Evolutionary conservation across 2,797 vertebrate genomes (phyloP), one percentile per base, ranked within the genome.

Genomic region (Hoplostethus mediterraneus): DNA sequence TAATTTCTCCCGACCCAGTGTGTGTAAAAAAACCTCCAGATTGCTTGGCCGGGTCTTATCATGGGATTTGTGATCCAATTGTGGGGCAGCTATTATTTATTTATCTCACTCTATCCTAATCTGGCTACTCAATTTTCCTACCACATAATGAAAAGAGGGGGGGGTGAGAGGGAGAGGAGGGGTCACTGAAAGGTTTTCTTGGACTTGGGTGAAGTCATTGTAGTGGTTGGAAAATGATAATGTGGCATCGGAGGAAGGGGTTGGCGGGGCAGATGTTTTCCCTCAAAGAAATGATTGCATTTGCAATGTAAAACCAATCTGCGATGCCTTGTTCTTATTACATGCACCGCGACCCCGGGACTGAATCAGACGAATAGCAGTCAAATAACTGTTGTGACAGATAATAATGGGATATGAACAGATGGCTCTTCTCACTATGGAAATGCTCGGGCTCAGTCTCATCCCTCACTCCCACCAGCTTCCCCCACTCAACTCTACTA

Each of bases 231-330:
- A 65, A 73, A 82, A 77, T 54, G 58, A 75, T 57, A 79, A 64
- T 30, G 71, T 85, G 52, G 55, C 40, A 57, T 31, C 73, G 40
- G 60, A 42, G 48, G 49, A 59, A 36, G 28, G 63, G 7, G n/a
- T 38, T 30, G 38, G 3, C 36, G 25, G 47, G 30, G 6, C 89
- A 90, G 84, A 90, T 92, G 87, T 87, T 88, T 91, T 83, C 80
- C 73, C 76, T 86, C 68, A 83, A 87, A 87, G 79, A 90, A 90
- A 81, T 92, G 87, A 93, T 94, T 93, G 87, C 90, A 92, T 93
- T 92, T 92, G 90, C 90, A 90, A 91, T 93, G 90, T 92, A 92
- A 90, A 93, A 90, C 81, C 86, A 90, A 91, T 93, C 90, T 89
- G 60, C 31, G 14, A 75, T 73, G 77, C 70, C 82, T 86, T 90